Base-by-base conservation (phyloP, 2,797 vertebrate genomes). In the Nyctibius grandis region DNA sequence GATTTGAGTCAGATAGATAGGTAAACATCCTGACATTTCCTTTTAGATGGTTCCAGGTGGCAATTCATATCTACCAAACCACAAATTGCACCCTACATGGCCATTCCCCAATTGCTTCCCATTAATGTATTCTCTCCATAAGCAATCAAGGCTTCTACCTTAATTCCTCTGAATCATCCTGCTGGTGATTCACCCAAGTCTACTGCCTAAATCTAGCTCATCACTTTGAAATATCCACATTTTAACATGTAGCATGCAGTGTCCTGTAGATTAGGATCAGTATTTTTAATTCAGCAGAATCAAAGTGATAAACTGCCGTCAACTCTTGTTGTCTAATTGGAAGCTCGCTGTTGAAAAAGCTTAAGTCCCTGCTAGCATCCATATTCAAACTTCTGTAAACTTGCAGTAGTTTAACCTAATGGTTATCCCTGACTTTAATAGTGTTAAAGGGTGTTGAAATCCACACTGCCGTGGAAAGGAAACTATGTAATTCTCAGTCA, bases 51-150 rank as follows among this genome's bases (percentile, higher is more conserved):
- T 64, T 64, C 56, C 51, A 36, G 42, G 42, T 40, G 36, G 11
- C 47, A 40, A 6, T 10, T 12, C 33, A 29, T 7, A 3, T 13
- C 5, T 38, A 60, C 8, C 36, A 42, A 73, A 59, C 9, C 19
- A 21, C 17, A 73, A 11, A 81, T 18, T 25, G 7, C 10, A 42
- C 13, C 44, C 33, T 54, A 3, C 0, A 0, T 12, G 31, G 34
- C 16, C 44, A 56, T 75, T 65, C n/a, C 6, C 4, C 11, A 5
- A 5, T 20, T 34, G 29, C 25, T 81, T 77, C 33, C 11, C 11
- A 7, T 38, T 45, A 36, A 64, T 0, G 1, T 8, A 6, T 47
- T 11, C 2, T 38, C 34, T 63, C 29, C 26, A 19, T 26, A 29
- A 42, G 26, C 26, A 70, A 54, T 12, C 0, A 0, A 42, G 28